phyloP scores from a whole-genome alignment of 2,113 vertebrate genomes.

The Cynocephalus volans region DNA sequence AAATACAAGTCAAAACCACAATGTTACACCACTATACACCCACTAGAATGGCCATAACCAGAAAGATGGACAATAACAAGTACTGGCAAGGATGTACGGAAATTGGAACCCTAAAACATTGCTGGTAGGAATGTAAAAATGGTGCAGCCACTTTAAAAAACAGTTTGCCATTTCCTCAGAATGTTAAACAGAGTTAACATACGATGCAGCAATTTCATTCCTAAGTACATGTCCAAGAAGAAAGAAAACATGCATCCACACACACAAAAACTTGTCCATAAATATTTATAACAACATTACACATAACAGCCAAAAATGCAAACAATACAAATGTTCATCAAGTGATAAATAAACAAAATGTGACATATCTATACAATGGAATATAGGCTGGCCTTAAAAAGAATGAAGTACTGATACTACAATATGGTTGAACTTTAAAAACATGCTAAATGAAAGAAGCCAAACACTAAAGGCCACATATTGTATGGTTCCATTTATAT shows the following conservation, averaged over 20 bases:
- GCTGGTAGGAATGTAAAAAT: background rate
- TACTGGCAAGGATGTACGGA: background rate
- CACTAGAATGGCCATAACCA: background rate
- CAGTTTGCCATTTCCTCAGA: background rate
- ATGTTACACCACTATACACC: background rate
- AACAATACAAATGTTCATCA: background rate
- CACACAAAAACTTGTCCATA: background rate
- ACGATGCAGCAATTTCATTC: background rate
- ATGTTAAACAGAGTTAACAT: background rate
- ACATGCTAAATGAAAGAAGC: background rate
- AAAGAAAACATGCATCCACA: background rate
- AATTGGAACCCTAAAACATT: background rate
- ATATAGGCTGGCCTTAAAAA: background rate
- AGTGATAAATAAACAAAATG: background rate
- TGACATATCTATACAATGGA: background rate
- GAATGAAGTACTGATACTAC: background rate
- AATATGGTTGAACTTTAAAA: background rate
- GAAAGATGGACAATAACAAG: background rate
- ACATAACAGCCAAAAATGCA: background rate
- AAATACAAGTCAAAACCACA: background rate
- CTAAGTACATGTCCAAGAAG: background rate
- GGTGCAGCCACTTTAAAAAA: background rate
- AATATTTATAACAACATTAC: constrained; percentile 3
- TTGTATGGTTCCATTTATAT: background rate
- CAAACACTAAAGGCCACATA: background rate